Base-by-base conservation (phyloP, 2,797 vertebrate species). In the Anomalospiza imberbis region DNA sequence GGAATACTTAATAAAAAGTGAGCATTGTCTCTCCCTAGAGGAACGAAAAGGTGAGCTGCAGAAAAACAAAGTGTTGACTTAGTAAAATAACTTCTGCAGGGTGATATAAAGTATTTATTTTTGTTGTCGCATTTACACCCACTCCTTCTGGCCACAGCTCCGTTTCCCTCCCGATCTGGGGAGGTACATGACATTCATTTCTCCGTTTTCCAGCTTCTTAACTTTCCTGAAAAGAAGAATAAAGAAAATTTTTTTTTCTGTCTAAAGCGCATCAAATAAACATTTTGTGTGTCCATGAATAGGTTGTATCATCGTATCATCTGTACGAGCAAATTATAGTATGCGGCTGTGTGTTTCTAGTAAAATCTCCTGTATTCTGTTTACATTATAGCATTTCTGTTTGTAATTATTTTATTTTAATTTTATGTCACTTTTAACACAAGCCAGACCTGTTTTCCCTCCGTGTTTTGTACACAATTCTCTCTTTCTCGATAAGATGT, bases 361-460 rank as follows among this genome's bases (percentile, higher is more conserved):
- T 61, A 85, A 96, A 97, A 88, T 86, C 95, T 96, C 90, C 94
- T 95, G 92, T 93, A 92, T 97, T 97, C 94, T 97, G 95, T 97
- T 97, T 97, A 97, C 84, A 77, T 96, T 96, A 96, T 89, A 93
- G 91, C 92, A 96, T 97, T 97, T 95, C 96, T 98, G 97, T 94
- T 97, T 97, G 96, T 95, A 97, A 97, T 98, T 97, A 97, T 98
- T 98, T 98, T 98, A 98, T 98, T 98, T 98, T 97, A 95, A 97
- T 98, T 98, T 97, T 97, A 95, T 98, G 98, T 98, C 98, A 97
- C 95, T 97, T 96, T 96, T 98, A 98, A 98, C 97, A 98, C 89
- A 98, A 98, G 85, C 97, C 98, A 98, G 98, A 98, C 73, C 88
- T 51, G 87, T 97, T 97, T 81, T 71, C 50, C 94, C 97, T 89